These are phyloP conservation scores for Acridotheres tristis DNA, from an alignment of 2,797 vertebrate genomes.

Conservation along the genomic window DNA sequence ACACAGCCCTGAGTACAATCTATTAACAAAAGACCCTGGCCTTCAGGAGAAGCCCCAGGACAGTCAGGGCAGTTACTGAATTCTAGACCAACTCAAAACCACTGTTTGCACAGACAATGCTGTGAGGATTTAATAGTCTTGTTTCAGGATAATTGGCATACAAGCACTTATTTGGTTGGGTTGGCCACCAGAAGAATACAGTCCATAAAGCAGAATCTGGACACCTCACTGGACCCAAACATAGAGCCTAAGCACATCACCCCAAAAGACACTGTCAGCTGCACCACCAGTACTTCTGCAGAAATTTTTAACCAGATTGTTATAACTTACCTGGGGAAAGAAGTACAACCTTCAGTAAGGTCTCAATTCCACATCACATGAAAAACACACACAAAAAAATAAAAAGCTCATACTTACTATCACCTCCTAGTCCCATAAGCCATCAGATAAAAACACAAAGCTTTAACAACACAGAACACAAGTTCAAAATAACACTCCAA, in stretches of 20 bases:
- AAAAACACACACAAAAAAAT: background rate
- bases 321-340: rapidly evolving
- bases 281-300: background rate
- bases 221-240: background rate
- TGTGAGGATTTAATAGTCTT: background rate
- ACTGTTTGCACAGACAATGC: rapidly evolving
- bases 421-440: background rate
- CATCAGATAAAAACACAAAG: background rate
- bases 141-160: background rate
- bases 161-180: background rate
- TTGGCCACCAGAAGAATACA: background rate
- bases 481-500: background rate
- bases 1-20: background rate
- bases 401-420: background rate
- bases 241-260: rapidly evolving
- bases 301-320: background rate
- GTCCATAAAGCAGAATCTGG: background rate
- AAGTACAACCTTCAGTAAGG: background rate
- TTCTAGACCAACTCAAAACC: background rate
- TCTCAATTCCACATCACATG: background rate
- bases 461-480: background rate
- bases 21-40: background rate
- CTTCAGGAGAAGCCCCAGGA: background rate
- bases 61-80: background rate
- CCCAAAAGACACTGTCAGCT: background rate